Base-by-base conservation (phyloP, 2,888 invertebrate genomes). In the Chrysopilus asiliformis region DNA sequence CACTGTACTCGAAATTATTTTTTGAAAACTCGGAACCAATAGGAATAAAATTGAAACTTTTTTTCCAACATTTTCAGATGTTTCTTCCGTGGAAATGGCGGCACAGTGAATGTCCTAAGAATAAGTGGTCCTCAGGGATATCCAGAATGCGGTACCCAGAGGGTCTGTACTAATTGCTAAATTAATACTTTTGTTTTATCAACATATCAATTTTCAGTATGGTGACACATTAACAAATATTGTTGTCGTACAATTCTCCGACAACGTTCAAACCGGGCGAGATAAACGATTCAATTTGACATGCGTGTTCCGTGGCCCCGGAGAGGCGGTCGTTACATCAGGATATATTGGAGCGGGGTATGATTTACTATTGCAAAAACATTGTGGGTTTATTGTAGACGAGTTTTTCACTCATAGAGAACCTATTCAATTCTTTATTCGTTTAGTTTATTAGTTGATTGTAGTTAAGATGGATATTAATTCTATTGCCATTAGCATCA, bases 151-250 rank as follows among this genome's bases (percentile, higher is more conserved):
- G 90, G 90, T 30, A 90, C 90, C 3, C 84, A 86, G 56, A 68
- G 82, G 60, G 84, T 84, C n/a, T n/a, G n/a, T n/a, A n/a, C n/a
- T n/a, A n/a, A n/a, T 22, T 18, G 34, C 33, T 27, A 19, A 31
- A 25, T 37, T 18, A 34, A 36, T 34, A 22, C 18, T 38, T 30
- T 27, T 28, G 29, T 28, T 33, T 10, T 22, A 12, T 39, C 13
- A 38, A 29, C 40, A 28, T 34, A n/a, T 15, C 33, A 37, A 24
- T 48, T 61, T 58, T n/a, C 61, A 85, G 83, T 87, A 83, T 52
- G 89, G 86, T 4, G 90, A 91, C 53, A 86, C 87, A 4, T 81
- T 90, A 77, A 90, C 90, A 40, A 91, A 90, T 54, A 90, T 91
- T 45, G 86, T 87, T 4, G 89, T 90, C 14, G 89, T 91, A 1